phyloP scores from a whole-genome alignment of 2,113 vertebrate species.

The Coreoperca whiteheadi region DNA sequence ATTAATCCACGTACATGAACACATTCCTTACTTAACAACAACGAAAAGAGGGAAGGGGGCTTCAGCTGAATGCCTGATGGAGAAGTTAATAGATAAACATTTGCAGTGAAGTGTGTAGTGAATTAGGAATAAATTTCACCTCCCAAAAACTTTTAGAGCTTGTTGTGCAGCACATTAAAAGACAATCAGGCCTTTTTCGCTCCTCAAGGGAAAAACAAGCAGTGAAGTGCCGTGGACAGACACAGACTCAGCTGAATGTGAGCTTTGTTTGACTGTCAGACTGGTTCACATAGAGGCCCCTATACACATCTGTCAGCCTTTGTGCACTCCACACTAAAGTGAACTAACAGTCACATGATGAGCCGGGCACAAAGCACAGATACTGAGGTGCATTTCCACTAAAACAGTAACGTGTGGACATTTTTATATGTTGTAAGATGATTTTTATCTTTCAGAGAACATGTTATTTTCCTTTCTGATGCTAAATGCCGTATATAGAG shows the following conservation, averaged over 20 bases:
- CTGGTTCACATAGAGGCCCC: neutral
- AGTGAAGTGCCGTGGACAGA: neutral
- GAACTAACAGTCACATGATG: constrained; percentile 59
- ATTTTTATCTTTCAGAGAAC: neutral
- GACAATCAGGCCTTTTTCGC: constrained; percentile 10
- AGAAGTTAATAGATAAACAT: neutral
- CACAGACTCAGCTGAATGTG: constrained; percentile 39
- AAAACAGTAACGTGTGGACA: neutral
- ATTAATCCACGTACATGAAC: constrained; percentile 30
- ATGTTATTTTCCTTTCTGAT: neutral
- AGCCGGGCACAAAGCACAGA: constrained; percentile 1
- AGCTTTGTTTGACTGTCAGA: constrained; percentile 53
- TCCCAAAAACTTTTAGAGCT: neutral
- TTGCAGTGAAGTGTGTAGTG: neutral
- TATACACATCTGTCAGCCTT: constrained; percentile 19
- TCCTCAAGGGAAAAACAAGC: neutral
- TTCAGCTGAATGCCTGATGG: neutral
- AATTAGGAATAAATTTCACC: neutral
- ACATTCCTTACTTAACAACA: constrained; percentile 30
- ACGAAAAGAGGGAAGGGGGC: neutral
- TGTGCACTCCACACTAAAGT: constrained; percentile 58
- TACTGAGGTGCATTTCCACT: neutral
- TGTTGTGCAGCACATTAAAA: constrained; percentile 27
- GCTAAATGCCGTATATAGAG: neutral
- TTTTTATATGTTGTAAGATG: neutral